phyloP scores from a whole-genome alignment of 64 coral and sea anemone genomes.

The Dendrophyllia cribrosa region DNA sequence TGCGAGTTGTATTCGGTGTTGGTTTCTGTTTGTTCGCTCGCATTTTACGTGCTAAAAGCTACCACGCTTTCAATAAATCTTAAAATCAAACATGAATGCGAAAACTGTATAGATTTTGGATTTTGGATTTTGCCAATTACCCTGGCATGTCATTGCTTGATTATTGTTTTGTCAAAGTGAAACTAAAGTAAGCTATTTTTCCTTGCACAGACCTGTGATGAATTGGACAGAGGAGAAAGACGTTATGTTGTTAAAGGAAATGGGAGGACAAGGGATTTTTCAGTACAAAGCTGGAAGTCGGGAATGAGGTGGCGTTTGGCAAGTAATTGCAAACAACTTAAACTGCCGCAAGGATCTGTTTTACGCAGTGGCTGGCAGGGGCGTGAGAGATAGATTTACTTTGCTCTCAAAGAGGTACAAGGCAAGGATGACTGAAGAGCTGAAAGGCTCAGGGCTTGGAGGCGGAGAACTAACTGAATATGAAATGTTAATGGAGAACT shows the following conservation, averaged over 20 bases:
- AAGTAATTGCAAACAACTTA: constrained; percentile 21
- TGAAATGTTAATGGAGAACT: constrained; percentile 48
- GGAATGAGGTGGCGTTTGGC: constrained; percentile 57
- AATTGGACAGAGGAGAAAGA: too few species aligned
- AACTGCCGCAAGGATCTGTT: constrained; percentile 42
- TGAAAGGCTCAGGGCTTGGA: constrained; percentile 35
- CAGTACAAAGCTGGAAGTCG: constrained; percentile 34
- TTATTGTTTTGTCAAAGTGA: too few species aligned
- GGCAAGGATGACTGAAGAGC: constrained; percentile 36
- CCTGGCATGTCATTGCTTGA: too few species aligned
- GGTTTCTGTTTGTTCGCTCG: too few species aligned
- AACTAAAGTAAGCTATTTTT: too few species aligned
- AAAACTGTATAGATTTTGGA: neutral
- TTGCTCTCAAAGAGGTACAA: constrained; percentile 57
- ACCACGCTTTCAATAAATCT: too few species aligned
- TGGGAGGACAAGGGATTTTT: constrained; percentile 37
- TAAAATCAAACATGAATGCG: neutral
- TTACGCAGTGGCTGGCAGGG: constrained; percentile 13
- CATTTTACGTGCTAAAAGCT: too few species aligned
- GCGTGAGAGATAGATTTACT: constrained; percentile 61
- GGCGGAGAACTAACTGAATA: constrained; percentile 34
- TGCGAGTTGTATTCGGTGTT: too few species aligned
- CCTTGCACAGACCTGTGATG: constrained; percentile 1
- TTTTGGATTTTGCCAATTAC: constrained; percentile 1
- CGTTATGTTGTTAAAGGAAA: too few species aligned